Evolutionary conservation across 2,113 vertebrate genomes (phyloP).

Genomic region (Mus spicilegus): DNA sequence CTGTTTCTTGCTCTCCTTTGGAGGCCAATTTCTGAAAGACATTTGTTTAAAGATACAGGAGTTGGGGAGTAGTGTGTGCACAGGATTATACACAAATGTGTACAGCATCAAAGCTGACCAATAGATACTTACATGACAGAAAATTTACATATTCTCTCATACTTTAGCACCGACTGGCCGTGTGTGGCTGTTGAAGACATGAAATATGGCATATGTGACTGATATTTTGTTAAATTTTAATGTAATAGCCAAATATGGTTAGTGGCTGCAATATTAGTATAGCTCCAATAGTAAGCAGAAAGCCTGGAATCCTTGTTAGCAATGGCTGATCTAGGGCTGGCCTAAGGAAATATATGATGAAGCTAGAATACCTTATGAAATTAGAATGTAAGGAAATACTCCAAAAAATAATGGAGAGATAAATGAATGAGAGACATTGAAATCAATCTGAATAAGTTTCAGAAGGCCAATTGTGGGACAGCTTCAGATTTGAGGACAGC

Average conservation of each 20-base stretch:
- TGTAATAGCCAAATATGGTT: conserved; percentile 14
- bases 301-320: background rate
- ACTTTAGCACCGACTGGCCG: background rate
- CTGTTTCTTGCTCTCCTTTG: background rate
- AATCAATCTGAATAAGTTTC: conserved; percentile 4
- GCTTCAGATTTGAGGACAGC: background rate
- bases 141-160: conserved; percentile 20
- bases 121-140: conserved; percentile 38
- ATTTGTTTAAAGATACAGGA: background rate
- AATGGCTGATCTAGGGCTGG: background rate
- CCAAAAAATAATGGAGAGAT: background rate
- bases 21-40: conserved; percentile 46
- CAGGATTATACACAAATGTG: background rate
- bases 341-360: background rate
- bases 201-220: conserved; percentile 3
- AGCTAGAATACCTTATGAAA: background rate
- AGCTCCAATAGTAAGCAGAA: background rate
- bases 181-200: conserved; percentile 20
- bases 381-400: conserved; percentile 3
- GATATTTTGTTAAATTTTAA: conserved; percentile 27
- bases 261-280: background rate
- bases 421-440: conserved; percentile 1
- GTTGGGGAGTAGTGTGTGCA: background rate
- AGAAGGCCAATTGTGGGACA: background rate
- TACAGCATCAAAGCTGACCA: background rate